phyloP scores from a whole-genome alignment of 1,140 invertebrate species.

The Drosophila pachea region DNA sequence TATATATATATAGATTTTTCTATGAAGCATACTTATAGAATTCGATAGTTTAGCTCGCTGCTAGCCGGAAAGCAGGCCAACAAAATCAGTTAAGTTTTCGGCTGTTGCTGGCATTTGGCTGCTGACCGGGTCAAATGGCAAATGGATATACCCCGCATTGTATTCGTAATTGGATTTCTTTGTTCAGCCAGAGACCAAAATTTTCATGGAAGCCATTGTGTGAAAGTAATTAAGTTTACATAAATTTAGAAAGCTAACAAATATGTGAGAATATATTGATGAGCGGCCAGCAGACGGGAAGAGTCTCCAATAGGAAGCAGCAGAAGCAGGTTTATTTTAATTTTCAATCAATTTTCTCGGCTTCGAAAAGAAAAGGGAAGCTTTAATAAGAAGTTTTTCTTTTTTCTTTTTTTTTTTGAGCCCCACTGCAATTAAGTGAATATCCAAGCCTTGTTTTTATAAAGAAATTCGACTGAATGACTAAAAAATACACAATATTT shows the following conservation, averaged over 20 bases:
- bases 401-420: background rate
- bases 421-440: background rate
- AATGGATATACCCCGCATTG: slow-evolving; percentile 20
- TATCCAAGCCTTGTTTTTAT: no score
- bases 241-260: slow-evolving; percentile 18
- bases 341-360: background rate
- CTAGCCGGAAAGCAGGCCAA: slow-evolving; percentile 16
- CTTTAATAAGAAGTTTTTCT: background rate
- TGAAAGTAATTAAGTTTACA: slow-evolving; percentile 33
- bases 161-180: slow-evolving; percentile 38
- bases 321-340: background rate
- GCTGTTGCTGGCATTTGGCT: slow-evolving; percentile 1
- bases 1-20: slow-evolving; percentile 1
- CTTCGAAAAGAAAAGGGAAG: background rate
- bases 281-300: background rate
- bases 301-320: background rate
- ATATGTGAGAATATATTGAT: slow-evolving; percentile 9
- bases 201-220: slow-evolving; percentile 17
- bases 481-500: no score
- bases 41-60: slow-evolving; percentile 13
- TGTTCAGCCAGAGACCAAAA: slow-evolving; percentile 9
- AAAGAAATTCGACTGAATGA: no score
- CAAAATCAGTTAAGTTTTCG: slow-evolving; percentile 35
- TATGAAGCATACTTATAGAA: slow-evolving; percentile 2
- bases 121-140: slow-evolving; percentile 32